Base-by-base conservation (phyloP, 1,140 invertebrate genomes). In the Oncopeltus fasciatus region DNA sequence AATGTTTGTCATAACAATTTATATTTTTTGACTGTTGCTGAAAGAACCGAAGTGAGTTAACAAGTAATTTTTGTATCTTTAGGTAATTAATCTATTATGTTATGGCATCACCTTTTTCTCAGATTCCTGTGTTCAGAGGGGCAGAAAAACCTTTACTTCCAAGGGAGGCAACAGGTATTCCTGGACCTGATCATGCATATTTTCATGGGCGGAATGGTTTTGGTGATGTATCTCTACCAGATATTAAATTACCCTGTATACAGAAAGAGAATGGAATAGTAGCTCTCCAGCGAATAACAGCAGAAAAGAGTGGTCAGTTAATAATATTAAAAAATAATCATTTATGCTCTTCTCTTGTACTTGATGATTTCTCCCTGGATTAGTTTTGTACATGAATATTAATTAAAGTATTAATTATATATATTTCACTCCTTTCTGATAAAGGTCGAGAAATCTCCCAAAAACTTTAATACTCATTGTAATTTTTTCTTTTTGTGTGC, bases 91-190 rank as follows among this genome's bases (percentile, higher is more conserved):
- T 12, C 20, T 11, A 46, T 16, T 26, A 4, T 26, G 16, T 21
- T 27, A 46, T 4, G 4, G 2, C 20, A 8, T 21, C 16, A 20
- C 24, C 12, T 16, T 9, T 58, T 63, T 72, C 70, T 9, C 56
- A 86, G 83, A 79, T 86, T 67, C 84, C 84, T 51, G 78, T 86
- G 26, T 85, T 74, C 71, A 69, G 74, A 70, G 84, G 85, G 31
- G 78, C 79, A 8, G 65, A 74, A 24, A 73, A 76, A 9, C 69
- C 78, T 12, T 65, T 86, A 9, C 61, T 67, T 49, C 49, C 58
- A 33, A 26, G 46, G 24, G 49, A 66, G 18, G 20, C 44, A 31
- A 5, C 11, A 28, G 20, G 16, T 57, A 20, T 59, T 11, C 16
- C 44, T 8, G 31, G 31, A 8, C 64, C 68, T 26, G 28, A 26